Conservation (phyloP, 2,797 vertebrate genomes). For the Ctenopoma kingsleyae region DNA sequence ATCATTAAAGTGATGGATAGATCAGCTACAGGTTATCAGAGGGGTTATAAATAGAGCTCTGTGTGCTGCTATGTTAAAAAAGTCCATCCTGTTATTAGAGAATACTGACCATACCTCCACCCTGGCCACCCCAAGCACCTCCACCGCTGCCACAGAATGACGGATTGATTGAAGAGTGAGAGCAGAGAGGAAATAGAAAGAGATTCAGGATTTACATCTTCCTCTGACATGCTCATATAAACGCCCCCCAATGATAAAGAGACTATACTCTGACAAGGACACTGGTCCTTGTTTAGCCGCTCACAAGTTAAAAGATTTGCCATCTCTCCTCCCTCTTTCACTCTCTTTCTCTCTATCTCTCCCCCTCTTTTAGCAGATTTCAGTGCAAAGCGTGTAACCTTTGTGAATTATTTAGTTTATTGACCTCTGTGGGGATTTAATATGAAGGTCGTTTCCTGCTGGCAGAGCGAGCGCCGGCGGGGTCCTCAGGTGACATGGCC, state of each 20-base stretch:
- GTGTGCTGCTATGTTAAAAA: slow-evolving; percentile 59
- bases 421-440: slow-evolving; percentile 89
- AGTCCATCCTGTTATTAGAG: slow-evolving; percentile 55
- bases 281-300: slow-evolving; percentile 68
- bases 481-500: slow-evolving; percentile 87
- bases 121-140: slow-evolving; percentile 27
- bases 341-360: slow-evolving; percentile 41
- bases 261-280: slow-evolving; percentile 76
- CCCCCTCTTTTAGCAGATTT: slow-evolving; percentile 79
- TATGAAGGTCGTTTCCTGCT: slow-evolving; percentile 89
- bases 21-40: slow-evolving; percentile 35
- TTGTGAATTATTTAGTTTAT: slow-evolving; percentile 92
- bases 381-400: slow-evolving; percentile 84
- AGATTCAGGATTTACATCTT: slow-evolving; percentile 82
- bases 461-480: slow-evolving; percentile 79
- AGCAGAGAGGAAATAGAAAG: slow-evolving; percentile 75
- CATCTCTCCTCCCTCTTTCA: slow-evolving; percentile 51
- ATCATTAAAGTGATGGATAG: slow-evolving; percentile 1
- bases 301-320: slow-evolving; percentile 80
- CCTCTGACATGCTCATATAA: slow-evolving; percentile 80
- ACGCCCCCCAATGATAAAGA: slow-evolving; percentile 74
- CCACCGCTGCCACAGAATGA: slow-evolving; percentile 61
- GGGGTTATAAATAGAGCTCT: slow-evolving; percentile 44
- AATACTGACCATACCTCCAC: slow-evolving; percentile 29
- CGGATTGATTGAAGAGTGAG: slow-evolving; percentile 78